A percentile compares a stretch with the other conserved stretches of the same genome.
Conservation (phyloP, 2,888 invertebrate genomes). For the Embidobia sp. region DNA sequence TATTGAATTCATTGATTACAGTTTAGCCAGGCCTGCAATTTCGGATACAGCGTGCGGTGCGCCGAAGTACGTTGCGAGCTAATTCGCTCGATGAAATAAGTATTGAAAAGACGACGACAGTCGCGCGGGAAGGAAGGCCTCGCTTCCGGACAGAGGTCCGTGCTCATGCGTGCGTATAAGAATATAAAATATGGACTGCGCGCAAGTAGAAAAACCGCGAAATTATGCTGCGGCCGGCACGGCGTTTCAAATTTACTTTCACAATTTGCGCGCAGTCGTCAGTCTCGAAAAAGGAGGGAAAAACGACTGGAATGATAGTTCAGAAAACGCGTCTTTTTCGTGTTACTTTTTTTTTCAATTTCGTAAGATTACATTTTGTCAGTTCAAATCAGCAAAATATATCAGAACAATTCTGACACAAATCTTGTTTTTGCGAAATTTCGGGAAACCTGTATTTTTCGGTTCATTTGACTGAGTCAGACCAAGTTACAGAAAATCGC, state of each 20-base stretch:
- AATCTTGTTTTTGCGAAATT: too few relatives aligned
- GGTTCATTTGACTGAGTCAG: too few relatives aligned
- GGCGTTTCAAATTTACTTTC: constrained; percentile 38
- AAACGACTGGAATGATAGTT: too few relatives aligned
- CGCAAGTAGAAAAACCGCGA: constrained; percentile 49
- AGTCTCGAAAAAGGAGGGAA: not conserved
- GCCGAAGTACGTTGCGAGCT: constrained; percentile 33
- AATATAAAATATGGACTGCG: constrained; percentile 53
- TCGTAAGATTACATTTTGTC: too few relatives aligned
- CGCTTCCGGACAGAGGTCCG: constrained; percentile 77
- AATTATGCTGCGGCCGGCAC: constrained; percentile 23
- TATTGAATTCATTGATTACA: constrained; percentile 53
- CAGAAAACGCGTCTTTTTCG: too few relatives aligned
- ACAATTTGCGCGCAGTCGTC: constrained; percentile 14
- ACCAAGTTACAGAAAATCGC: too few relatives aligned
- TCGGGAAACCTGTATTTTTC: too few relatives aligned
- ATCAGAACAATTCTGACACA: too few relatives aligned
- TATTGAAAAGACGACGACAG: constrained; percentile 42
- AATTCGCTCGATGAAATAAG: constrained; percentile 46
- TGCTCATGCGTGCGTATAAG: constrained; percentile 63
- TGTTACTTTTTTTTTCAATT: too few relatives aligned
- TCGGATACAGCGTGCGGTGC: constrained; percentile 17
- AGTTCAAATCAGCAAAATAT: too few relatives aligned
- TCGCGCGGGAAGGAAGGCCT: constrained; percentile 38
- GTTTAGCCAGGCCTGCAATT: constrained; percentile 41